Base-by-base conservation (phyloP, 2,888 invertebrate genomes). In the Drosophila mimica region DNA sequence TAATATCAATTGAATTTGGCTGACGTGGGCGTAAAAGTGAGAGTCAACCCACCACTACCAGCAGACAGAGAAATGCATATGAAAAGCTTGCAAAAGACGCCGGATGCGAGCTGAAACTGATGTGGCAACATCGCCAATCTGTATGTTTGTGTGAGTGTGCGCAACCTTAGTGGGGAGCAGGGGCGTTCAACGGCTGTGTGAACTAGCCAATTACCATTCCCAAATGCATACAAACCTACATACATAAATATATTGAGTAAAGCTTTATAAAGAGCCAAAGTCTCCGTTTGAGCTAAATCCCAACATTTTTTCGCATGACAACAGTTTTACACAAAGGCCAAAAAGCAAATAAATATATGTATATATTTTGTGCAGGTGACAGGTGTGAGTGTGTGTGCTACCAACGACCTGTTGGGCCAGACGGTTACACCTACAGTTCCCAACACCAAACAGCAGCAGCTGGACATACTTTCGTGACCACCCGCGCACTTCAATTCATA, bases 321-420 rank as follows among this genome's bases (percentile, higher is more conserved):
- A 84, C 86, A 83, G 70, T 68, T 38, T 56, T 20, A 65, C 70
- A 61, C 64, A 59, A 64, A 71, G 58, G 33, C 60, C 57, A 65
- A 61, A 48, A 43, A 59, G 71, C 70, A 69, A 67, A 51, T 36
- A 33, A 54, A 30, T 31, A 33, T 62, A 59, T 63, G 57, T 63
- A 61, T 56, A 51, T 72, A 48, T 40, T 0, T 11, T 20, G 20
- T 20, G 46, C 46, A 46, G 15, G 8, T 53, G 61, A 28, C 52
- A 69, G 75, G 67, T 65, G 49, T 52, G 43, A 9, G 43, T 20
- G 20, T 46, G 48, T 31, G 49, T 30, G 36, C 52, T 38, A 64
- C 66, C 54, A 81, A 68, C 75, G 82, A 83, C 82, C 73, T 88
- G 79, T 71, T 83, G 79, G 52, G 52, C 30, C 62, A 74, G 68